phyloP scores from a whole-genome alignment of 2,113 vertebrate species.

The Rhabdomys dilectus region DNA sequence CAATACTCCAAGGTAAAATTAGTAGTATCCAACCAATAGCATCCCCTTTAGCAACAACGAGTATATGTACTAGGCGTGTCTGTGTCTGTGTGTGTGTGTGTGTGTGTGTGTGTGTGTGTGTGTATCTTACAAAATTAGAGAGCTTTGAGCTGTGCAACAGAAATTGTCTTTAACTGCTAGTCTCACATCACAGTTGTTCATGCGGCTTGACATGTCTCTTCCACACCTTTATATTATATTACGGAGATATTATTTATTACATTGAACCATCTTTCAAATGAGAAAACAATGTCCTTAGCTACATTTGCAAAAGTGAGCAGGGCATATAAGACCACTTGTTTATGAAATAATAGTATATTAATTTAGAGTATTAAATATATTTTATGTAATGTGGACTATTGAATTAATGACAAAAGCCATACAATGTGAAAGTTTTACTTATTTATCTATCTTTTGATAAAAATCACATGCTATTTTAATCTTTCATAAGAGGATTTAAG shows the following conservation, averaged over 20 bases:
- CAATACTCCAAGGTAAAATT: slow-evolving; percentile 91
- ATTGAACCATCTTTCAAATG: neutral
- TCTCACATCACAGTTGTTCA: neutral
- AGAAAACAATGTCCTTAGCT: neutral
- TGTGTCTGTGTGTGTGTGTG: neutral
- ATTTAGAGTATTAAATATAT: slow-evolving; percentile 22
- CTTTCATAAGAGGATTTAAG: slow-evolving; percentile 24
- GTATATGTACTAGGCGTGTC: neutral
- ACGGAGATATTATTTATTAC: neutral
- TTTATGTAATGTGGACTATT: neutral
- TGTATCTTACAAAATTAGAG: neutral
- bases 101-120: neutral
- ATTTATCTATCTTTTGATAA: slow-evolving; percentile 33
- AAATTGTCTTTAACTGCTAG: neutral
- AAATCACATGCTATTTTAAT: slow-evolving; percentile 10
- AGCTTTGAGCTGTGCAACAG: neutral
- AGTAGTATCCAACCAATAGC: slow-evolving; percentile 75
- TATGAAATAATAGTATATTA: slow-evolving; percentile 9
- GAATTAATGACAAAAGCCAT: slow-evolving; percentile 5
- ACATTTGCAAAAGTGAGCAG: slow-evolving; percentile 33
- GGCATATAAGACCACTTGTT: neutral
- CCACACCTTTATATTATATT: neutral
- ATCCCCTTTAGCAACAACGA: slow-evolving; percentile 3
- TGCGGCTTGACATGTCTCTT: neutral
- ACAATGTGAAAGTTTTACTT: neutral